These are phyloP conservation scores for Agrochola lychnidis DNA, from an alignment of 2,888 invertebrate genomes.

Conservation along the genomic window DNA sequence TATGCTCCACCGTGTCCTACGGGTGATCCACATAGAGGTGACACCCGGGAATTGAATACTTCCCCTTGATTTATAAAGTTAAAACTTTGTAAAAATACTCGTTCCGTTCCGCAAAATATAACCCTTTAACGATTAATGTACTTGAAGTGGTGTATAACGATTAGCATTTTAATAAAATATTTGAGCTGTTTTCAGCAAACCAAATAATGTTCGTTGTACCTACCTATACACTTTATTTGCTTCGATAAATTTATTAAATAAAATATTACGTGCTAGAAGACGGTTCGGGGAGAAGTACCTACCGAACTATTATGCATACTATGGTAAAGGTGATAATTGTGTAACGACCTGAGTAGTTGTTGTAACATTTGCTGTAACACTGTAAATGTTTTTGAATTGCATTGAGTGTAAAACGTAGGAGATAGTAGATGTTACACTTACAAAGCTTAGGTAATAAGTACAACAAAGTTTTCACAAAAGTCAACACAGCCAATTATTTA, in stretches of 20 bases:
- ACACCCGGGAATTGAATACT: neutral
- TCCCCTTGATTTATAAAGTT: neutral
- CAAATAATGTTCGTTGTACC: neutral
- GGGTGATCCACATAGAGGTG: too few species aligned
- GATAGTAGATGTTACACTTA: neutral
- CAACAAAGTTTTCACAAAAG: neutral
- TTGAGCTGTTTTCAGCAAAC: neutral
- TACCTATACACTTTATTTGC: neutral
- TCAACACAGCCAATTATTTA: neutral
- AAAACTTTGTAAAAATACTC: neutral
- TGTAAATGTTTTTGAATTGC: neutral
- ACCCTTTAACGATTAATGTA: neutral
- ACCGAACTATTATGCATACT: neutral
- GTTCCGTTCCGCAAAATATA: neutral
- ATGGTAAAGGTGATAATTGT: conserved; percentile 21
- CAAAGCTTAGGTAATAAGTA: neutral
- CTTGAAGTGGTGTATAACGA: neutral
- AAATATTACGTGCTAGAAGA: neutral
- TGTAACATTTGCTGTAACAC: conserved; percentile 16
- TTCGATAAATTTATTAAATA: neutral
- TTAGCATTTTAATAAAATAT: neutral
- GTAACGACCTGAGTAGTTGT: neutral
- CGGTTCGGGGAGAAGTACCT: neutral
- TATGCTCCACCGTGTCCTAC: too few species aligned
- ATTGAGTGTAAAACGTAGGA: neutral